phyloP scores from a whole-genome alignment of 1,140 invertebrate genomes.

The Orchestia grillus region DNA sequence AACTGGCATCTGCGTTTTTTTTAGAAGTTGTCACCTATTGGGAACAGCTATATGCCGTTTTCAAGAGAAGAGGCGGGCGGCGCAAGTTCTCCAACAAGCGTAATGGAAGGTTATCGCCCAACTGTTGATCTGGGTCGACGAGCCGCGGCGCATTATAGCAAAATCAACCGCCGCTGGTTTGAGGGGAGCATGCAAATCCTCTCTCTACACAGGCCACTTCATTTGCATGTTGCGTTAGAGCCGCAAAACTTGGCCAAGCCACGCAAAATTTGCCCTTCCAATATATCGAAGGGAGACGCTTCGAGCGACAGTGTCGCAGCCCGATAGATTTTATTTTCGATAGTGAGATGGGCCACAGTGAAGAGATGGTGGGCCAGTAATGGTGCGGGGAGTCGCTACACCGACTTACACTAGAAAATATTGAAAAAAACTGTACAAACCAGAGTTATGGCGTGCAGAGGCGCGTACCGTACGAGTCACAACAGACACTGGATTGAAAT shows the following conservation, averaged over 20 bases:
- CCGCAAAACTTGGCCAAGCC: slow-evolving; percentile 38
- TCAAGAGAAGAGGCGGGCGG: neutral
- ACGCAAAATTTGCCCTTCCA: slow-evolving; percentile 26
- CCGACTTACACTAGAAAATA: neutral
- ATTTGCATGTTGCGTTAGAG: slow-evolving; percentile 43
- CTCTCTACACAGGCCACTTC: slow-evolving; percentile 31
- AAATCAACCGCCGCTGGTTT: slow-evolving; percentile 22
- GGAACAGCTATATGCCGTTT: neutral
- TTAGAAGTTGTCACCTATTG: too few relatives aligned
- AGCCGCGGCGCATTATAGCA: slow-evolving; percentile 5
- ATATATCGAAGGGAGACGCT: slow-evolving; percentile 30
- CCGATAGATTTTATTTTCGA: slow-evolving; percentile 41
- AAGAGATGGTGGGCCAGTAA: neutral
- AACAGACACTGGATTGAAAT: neutral
- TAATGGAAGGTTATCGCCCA: slow-evolving; percentile 23
- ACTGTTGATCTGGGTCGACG: slow-evolving; percentile 14
- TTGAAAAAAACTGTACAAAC: neutral
- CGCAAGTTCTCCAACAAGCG: neutral
- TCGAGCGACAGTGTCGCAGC: slow-evolving; percentile 14
- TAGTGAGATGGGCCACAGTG: neutral
- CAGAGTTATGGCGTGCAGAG: neutral
- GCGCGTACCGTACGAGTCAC: neutral
- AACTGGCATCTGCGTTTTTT: neutral
- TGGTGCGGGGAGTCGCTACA: neutral
- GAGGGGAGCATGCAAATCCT: slow-evolving; percentile 22